Conservation (phyloP, 1,140 invertebrate genomes). For the Chrysopa pallens region DNA sequence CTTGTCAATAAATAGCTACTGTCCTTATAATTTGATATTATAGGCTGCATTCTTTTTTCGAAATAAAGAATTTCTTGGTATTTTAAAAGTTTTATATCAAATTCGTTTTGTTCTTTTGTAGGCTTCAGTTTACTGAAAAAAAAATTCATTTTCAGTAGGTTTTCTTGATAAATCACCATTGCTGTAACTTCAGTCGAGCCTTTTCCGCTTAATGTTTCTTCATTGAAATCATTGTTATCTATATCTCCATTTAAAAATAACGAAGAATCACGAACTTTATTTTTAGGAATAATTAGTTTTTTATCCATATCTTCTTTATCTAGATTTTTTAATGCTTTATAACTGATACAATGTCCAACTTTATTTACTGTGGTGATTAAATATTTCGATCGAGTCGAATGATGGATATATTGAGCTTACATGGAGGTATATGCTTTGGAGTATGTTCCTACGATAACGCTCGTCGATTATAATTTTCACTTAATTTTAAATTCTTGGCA, state of each 20-base stretch:
- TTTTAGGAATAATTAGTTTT: background rate
- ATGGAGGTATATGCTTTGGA: slow-evolving; percentile 3
- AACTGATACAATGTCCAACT: slow-evolving; percentile 5
- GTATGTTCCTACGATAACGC: slow-evolving; percentile 5
- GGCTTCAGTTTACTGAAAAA: slow-evolving; percentile 5
- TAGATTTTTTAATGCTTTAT: slow-evolving; percentile 5
- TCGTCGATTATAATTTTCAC: background rate
- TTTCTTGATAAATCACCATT: slow-evolving; percentile 5
- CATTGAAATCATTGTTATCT: slow-evolving; percentile 7
- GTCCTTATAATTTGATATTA: slow-evolving; percentile 3
- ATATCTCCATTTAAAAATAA: slow-evolving; percentile 8
- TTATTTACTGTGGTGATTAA: slow-evolving; percentile 2
- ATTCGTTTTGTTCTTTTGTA: slow-evolving; percentile 1
- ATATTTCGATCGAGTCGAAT: slow-evolving; percentile 2
- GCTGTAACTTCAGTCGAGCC: slow-evolving; percentile 7
- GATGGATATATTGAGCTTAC: slow-evolving; percentile 5
- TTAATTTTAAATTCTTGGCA: slow-evolving; percentile 1
- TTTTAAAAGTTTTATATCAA: slow-evolving; percentile 6
- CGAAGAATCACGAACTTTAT: background rate
- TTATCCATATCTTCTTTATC: slow-evolving; percentile 1
- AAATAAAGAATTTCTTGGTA: background rate
- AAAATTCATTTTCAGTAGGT: slow-evolving; percentile 1
- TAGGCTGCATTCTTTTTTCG: background rate
- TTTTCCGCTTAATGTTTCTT: slow-evolving; percentile 8
- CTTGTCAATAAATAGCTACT: background rate